These are phyloP conservation scores for Papilio machaon DNA, from an alignment of 1,140 invertebrate genomes.

Conservation along the genomic window DNA sequence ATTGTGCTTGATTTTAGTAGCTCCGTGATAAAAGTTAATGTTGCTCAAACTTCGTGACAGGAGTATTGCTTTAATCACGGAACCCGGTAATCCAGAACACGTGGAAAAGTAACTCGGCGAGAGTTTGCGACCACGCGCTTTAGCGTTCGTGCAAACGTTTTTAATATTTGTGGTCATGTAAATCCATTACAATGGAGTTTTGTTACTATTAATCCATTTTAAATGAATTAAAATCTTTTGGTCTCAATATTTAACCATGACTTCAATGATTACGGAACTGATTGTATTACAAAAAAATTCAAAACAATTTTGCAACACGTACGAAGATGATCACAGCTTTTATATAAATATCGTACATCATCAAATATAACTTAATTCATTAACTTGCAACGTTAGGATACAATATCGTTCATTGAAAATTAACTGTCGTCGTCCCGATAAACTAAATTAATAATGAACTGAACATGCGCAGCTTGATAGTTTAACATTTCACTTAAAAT, in stretches of 20 bases:
- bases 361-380: neutral
- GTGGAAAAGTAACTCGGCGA: neutral
- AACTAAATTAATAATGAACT: constrained; percentile 5
- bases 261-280: too few species aligned
- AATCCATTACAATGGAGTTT: neutral
- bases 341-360: neutral
- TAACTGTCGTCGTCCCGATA: neutral
- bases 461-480: neutral
- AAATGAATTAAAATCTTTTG: neutral
- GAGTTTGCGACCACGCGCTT: neutral
- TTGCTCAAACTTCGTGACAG: constrained; percentile 8
- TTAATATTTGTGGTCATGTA: neutral
- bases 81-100: constrained; percentile 14
- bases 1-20: constrained; percentile 7
- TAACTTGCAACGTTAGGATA: constrained; percentile 1
- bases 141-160: neutral
- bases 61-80: constrained; percentile 15
- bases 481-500: neutral
- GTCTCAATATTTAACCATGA: too few species aligned
- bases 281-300: too few species aligned
- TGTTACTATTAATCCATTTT: neutral
- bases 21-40: constrained; percentile 1
- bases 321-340: neutral
- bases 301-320: too few species aligned
- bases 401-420: neutral